Conservation (phyloP, 2,888 invertebrate genomes). For the Ornithoptera priamus region DNA sequence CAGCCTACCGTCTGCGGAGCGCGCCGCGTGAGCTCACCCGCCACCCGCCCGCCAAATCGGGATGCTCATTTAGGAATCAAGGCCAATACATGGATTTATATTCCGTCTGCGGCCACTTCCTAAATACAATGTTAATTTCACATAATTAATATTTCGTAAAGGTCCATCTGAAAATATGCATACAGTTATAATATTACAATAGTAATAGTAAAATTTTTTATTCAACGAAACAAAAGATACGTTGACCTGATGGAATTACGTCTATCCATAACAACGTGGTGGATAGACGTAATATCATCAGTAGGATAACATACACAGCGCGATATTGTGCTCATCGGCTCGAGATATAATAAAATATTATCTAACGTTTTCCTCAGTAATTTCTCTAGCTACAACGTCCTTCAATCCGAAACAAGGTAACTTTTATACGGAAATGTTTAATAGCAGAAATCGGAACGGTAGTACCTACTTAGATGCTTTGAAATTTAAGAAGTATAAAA, state of each 20-base stretch:
- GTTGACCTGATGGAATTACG: not conserved
- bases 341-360: no score
- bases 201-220: not conserved
- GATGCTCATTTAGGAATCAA: conserved; percentile 75
- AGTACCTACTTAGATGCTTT: no score
- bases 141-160: conserved; percentile 63
- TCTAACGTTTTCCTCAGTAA: no score
- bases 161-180: conserved; percentile 49
- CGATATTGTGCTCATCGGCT: no score
- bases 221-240: not conserved
- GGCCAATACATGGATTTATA: conserved; percentile 70
- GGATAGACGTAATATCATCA: no score
- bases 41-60: conserved; percentile 64
- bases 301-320: no score
- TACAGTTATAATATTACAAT: conserved; percentile 41
- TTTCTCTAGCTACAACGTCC: no score
- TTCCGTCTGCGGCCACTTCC: conserved; percentile 62
- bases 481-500: no score
- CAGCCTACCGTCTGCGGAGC: conserved; percentile 47
- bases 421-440: no score
- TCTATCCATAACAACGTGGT: no score
- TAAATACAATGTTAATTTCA: conserved; percentile 67
- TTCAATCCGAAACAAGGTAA: no score
- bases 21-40: conserved; percentile 66
- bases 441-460: no score